Percentiles rank a stretch among this genome's conserved stretches.
Evolutionary conservation across 2,797 vertebrate species (phyloP).

Genomic region (Nothura maculosa): DNA sequence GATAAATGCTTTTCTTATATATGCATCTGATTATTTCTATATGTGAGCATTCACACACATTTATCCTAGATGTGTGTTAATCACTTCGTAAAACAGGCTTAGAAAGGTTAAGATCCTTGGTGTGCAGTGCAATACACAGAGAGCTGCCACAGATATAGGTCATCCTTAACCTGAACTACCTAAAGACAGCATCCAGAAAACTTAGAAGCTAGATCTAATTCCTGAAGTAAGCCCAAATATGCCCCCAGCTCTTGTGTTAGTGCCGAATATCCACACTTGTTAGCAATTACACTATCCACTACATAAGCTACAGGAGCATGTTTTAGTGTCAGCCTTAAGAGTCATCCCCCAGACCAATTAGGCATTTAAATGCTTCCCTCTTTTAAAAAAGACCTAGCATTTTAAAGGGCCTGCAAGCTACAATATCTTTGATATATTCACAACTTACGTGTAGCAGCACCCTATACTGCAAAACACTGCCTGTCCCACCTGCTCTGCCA

Average conservation of each 20-base stretch:
- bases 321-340: background rate
- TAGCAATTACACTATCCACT: background rate
- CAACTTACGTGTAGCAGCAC: accelerated
- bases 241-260: background rate
- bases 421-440: background rate
- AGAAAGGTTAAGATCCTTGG: background rate
- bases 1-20: background rate
- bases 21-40: accelerated
- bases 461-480: background rate
- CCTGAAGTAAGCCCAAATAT: background rate
- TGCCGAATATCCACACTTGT: background rate
- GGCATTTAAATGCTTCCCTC: background rate
- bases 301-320: background rate
- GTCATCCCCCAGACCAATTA: background rate
- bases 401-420: background rate
- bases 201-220: background rate
- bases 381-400: background rate
- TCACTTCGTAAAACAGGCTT: background rate
- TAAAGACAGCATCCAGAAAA: background rate
- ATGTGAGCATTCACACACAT: accelerated
- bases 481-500: background rate
- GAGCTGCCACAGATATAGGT: background rate
- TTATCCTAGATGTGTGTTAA: background rate
- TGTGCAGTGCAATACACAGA: background rate
- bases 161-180: background rate